Percentiles rank a stretch among this genome's conserved stretches.
Conservation (phyloP, 2,888 invertebrate genomes). For the Ectemnius lituratus region DNA sequence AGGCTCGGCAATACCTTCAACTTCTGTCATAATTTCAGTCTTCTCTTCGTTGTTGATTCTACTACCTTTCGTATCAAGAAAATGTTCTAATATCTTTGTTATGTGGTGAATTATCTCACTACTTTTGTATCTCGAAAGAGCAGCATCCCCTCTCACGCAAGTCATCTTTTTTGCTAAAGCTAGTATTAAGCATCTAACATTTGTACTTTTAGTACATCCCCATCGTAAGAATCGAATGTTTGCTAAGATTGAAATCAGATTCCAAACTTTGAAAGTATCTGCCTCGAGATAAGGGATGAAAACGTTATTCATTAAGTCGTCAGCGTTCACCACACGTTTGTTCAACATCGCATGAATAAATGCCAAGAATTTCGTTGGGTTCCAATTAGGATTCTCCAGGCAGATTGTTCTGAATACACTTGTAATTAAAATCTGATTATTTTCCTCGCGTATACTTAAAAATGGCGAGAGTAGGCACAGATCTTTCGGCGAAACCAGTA, state of each 20-base stretch:
- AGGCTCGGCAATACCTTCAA: slow-evolving; percentile 61
- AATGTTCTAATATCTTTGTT: slow-evolving; percentile 49
- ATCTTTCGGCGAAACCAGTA: slow-evolving; percentile 63
- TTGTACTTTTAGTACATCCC: slow-evolving; percentile 32
- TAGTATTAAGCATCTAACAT: slow-evolving; percentile 38
- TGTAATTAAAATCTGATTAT: slow-evolving; percentile 49
- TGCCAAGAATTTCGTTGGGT: slow-evolving; percentile 57
- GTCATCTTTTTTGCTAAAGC: slow-evolving; percentile 53
- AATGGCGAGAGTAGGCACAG: slow-evolving; percentile 62
- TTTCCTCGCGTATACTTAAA: slow-evolving; percentile 57
- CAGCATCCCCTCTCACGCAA: slow-evolving; percentile 42
- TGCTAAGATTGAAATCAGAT: slow-evolving; percentile 51
- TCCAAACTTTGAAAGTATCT: slow-evolving; percentile 32
- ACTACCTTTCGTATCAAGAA: slow-evolving; percentile 21
- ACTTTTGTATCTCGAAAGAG: slow-evolving; percentile 40
- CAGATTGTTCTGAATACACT: slow-evolving; percentile 49
- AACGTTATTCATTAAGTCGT: slow-evolving; percentile 65
- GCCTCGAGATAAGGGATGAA: slow-evolving; percentile 61
- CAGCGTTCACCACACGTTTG: slow-evolving; percentile 36
- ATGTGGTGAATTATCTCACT: slow-evolving; percentile 52
- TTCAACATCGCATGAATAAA: slow-evolving; percentile 52
- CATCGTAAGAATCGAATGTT: slow-evolving; percentile 43
- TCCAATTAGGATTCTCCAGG: slow-evolving; percentile 55
- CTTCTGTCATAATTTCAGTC: slow-evolving; percentile 30
- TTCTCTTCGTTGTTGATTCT: slow-evolving; percentile 13